Evolutionary conservation across 1,140 invertebrate genomes (phyloP).

Genomic region (Vanessa tameamea): DNA sequence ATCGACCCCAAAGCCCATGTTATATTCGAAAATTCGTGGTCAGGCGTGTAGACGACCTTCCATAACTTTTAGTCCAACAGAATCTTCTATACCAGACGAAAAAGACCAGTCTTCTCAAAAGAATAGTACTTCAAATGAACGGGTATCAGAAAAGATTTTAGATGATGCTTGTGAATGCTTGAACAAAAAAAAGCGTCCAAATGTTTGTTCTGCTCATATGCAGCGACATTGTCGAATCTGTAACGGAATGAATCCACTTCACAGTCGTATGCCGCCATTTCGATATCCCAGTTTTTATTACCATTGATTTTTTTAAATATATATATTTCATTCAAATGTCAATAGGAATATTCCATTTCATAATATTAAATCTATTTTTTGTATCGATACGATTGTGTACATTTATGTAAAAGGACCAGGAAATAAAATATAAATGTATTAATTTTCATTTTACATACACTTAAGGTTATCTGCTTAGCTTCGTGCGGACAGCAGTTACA

Average conservation of each 20-base stretch:
- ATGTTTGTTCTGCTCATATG: conserved; percentile 4
- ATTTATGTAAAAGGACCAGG: neutral
- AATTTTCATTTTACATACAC: too few species aligned
- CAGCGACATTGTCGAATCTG: conserved; percentile 29
- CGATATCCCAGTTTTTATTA: conserved; percentile 13
- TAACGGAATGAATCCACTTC: conserved; percentile 16
- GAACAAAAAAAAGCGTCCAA: conserved; percentile 24
- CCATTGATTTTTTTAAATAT: neutral
- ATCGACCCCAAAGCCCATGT: neutral
- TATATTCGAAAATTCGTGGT: neutral
- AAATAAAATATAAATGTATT: too few species aligned
- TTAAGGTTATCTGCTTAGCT: too few species aligned
- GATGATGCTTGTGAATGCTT: neutral
- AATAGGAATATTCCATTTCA: too few species aligned
- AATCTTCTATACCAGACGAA: neutral
- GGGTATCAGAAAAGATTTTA: neutral
- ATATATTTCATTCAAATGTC: neutral
- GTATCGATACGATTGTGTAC: neutral
- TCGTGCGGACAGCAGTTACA: too few species aligned
- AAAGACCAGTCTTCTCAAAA: neutral
- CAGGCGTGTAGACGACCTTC: conserved; percentile 19
- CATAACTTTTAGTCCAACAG: conserved; percentile 10
- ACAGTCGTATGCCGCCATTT: neutral
- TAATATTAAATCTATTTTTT: neutral
- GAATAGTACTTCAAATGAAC: neutral